Conservation (phyloP, 2,888 invertebrate genomes). For the Polyploca ridens region DNA sequence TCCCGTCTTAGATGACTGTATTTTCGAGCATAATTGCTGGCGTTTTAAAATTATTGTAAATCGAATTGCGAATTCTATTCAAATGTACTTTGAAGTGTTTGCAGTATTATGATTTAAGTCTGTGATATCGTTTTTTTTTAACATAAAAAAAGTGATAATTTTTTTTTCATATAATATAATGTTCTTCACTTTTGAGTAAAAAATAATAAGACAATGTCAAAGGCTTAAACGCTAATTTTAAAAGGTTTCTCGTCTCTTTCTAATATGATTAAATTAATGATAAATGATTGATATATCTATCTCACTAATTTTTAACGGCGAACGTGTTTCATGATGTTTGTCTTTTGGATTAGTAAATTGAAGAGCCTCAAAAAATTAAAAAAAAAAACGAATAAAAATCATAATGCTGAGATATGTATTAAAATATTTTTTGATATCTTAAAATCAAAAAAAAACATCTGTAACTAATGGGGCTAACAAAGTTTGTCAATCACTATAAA, state of each 20-base stretch:
- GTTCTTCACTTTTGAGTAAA: background rate
- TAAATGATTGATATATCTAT: background rate
- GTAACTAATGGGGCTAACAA: background rate
- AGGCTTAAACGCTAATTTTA: slow-evolving; percentile 24
- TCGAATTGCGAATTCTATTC: background rate
- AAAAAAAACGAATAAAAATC: too few species aligned
- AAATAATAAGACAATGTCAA: background rate
- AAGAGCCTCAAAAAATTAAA: too few species aligned
- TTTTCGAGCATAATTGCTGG: background rate
- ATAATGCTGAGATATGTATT: too few species aligned
- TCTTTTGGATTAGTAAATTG: background rate
- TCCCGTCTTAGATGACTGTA: slow-evolving; percentile 19
- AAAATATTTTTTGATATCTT: too few species aligned
- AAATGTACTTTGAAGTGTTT: background rate
- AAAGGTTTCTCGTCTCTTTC: slow-evolving; percentile 18
- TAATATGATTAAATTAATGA: background rate
- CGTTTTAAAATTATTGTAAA: background rate
- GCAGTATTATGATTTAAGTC: background rate
- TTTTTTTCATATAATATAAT: background rate
- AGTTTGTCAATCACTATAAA: background rate
- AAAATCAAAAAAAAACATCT: too few species aligned
- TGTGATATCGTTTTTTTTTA: background rate
- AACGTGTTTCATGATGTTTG: slow-evolving; percentile 42
- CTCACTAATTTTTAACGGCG: slow-evolving; percentile 25
- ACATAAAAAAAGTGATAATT: background rate